phyloP scores from a whole-genome alignment of 1,140 invertebrate genomes.

The Zaprionus davidi region DNA sequence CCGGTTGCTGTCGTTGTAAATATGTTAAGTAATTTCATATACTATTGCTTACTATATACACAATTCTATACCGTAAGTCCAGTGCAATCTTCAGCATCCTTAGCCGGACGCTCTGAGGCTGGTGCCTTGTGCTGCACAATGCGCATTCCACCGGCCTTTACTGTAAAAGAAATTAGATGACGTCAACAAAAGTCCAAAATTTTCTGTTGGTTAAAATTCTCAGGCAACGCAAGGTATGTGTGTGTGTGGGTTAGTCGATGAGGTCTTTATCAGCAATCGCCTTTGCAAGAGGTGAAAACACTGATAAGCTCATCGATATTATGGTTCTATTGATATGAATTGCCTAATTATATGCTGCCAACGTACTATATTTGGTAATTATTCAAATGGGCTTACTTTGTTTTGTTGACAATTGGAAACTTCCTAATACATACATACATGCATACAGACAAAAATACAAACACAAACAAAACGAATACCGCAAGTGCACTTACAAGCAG shows the following conservation, averaged over 20 bases:
- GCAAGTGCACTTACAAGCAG: conserved; percentile 88
- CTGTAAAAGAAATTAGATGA: conserved; percentile 85
- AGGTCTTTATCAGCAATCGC: conserved; percentile 50
- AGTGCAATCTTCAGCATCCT: conserved; percentile 85
- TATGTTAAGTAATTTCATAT: conserved; percentile 64
- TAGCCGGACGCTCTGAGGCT: conserved; percentile 87
- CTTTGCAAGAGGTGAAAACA: conserved; percentile 41
- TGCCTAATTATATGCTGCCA: conserved; percentile 28
- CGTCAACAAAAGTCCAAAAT: conserved; percentile 51
- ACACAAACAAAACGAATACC: not conserved
- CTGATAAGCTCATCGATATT: conserved; percentile 59
- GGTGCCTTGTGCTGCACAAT: conserved; percentile 94
- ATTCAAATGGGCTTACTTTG: conserved; percentile 87
- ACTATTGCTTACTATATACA: conserved; percentile 16
- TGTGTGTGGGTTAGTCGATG: not conserved
- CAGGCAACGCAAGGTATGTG: conserved; percentile 38
- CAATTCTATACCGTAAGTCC: conserved; percentile 72
- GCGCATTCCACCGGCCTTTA: conserved; percentile 96
- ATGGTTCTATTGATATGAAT: conserved; percentile 27
- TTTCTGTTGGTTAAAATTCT: conserved; percentile 31
- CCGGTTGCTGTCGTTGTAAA: conserved; percentile 78
- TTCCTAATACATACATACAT: conserved; percentile 6
- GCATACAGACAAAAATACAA: conserved; percentile 14
- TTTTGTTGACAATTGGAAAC: conserved; percentile 85
- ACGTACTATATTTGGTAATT: conserved; percentile 15